phyloP scores from a whole-genome alignment of 2,113 vertebrate genomes.

The Labeo catla region DNA sequence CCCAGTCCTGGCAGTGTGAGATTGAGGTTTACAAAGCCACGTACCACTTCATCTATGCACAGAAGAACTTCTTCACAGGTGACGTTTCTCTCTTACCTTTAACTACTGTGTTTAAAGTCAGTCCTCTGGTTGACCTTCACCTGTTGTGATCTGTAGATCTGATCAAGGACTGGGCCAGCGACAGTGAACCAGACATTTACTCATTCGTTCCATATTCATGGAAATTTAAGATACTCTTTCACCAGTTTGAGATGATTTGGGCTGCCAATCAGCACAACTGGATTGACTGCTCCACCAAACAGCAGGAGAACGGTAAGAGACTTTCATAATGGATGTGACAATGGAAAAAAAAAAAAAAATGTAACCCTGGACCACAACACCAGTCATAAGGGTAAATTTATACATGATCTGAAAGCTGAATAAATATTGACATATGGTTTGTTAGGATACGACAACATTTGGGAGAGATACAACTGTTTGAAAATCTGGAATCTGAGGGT shows the following conservation, averaged over 20 bases:
- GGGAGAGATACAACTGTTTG: no score
- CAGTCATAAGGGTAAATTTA: no score
- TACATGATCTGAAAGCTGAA: no score
- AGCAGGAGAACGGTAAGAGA: constrained; percentile 94
- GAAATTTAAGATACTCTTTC: constrained; percentile 97
- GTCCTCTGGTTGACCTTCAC: not conserved
- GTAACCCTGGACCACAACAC: no score
- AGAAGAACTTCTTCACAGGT: constrained; percentile 99
- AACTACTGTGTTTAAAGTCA: not conserved
- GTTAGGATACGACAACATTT: no score
- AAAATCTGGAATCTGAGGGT: no score
- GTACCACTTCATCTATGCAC: constrained; percentile 98
- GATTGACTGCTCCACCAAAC: constrained; percentile 98
- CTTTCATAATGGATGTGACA: not conserved
- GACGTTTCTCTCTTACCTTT: constrained; percentile 49
- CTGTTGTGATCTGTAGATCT: constrained; percentile 78
- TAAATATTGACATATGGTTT: no score
- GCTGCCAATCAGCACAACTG: constrained; percentile 98
- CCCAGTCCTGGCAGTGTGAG: constrained; percentile 96
- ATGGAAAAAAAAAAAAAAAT: not conserved
- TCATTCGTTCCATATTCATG: constrained; percentile 98
- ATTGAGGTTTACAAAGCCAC: constrained; percentile 98
- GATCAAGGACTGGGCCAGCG: constrained; percentile 97
- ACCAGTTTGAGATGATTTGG: constrained; percentile 99
- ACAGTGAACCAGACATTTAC: constrained; percentile 94